Base-by-base conservation (phyloP, 2,113 vertebrate species). In the Platichthys stellatus region DNA sequence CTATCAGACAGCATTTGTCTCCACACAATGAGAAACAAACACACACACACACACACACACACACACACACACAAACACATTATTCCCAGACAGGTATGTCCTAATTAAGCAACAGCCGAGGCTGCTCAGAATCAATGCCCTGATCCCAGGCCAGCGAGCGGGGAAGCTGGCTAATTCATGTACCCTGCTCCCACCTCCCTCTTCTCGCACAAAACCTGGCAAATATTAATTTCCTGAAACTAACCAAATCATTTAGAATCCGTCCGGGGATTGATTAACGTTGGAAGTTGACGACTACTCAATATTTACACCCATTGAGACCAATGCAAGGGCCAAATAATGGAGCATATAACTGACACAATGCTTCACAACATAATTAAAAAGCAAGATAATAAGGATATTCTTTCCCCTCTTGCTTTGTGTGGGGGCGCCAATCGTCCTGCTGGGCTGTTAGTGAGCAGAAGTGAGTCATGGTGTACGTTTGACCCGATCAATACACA, bases 321-420 rank as follows among this genome's bases (percentile, higher is more conserved):
- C 88, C 82, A 92, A 90, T 85, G 92, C 86, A 87, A 89, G 90
- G 91, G 74, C 78, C 92, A 93, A 95, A 95, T 95, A 94, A 94
- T 91, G 91, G 91, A 88, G 91, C 92, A 92, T 94, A 93, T 93
- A 95, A 93, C 90, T 84, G 81, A 88, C 90, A 92, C 93, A 93
- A 90, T 88, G 89, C 94, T 94, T 95, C 95, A 95, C 91, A 91
- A 94, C 95, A 96, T 97, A 95, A 97, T 96, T 96, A 96, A 94
- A 94, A 94, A 92, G 92, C 86, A 85, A 89, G 91, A 43, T 12
- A 43, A 43, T 43, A 43, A 43, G 40, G 40, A 43, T 11, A 38
- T 38, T 38, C 35, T 38, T 38, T 10, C 35, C 35, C 40, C 40
- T 43, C 18, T 28, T 64, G 26, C 23, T 89, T 45, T 59, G 89